Base-by-base conservation (phyloP, 2,797 vertebrate genomes). In the Labroides dimidiatus region DNA sequence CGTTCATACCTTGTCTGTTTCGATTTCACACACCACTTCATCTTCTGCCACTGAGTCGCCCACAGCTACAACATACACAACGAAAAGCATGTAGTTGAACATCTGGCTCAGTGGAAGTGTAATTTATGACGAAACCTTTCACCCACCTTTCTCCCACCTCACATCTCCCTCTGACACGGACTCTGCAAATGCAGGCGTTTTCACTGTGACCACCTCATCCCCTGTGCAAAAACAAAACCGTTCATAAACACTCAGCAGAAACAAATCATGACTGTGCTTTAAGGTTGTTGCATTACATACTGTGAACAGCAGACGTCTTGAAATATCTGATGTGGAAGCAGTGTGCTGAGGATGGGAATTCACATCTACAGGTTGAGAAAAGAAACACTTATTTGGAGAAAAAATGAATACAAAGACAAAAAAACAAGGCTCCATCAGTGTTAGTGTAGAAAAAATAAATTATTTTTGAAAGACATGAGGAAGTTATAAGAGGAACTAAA, bases 111-210 rank as follows among this genome's bases (percentile, higher is more conserved):
- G 1, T 17, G 5, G 8, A 37, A 15, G 50, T 2, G 51, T 3
- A 49, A 39, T 21, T n/a, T 17, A 2, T 3, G 7, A 54, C 8
- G 13, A 7, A 14, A 24, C 39, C 44, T 57, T 57, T 60, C 4
- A 80, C 84, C 11, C 16, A 98, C 97, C 97, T 96, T 97, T 99
- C 84, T 99, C 97, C 97, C 97, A 99, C 95, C 96, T 97, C 79
- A 99, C 97, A 77, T 99, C 97, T 44, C 97, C 97, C 89, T 99
- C 97, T 93, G 97, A 95, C 88, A 99, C 96, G 30, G 97, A 99
- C 82, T 99, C 97, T 60, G 97, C 97, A 78, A 99, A 99, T 0
- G 97, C 95, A 66, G 97, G 97, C 5, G 97, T 97, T 79, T 96
- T 98, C 64, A 98, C 95, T 0, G 95, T 98, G 69, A 97, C 72